phyloP scores from a whole-genome alignment of 1,140 invertebrate genomes.

The Ceratina japonica region DNA sequence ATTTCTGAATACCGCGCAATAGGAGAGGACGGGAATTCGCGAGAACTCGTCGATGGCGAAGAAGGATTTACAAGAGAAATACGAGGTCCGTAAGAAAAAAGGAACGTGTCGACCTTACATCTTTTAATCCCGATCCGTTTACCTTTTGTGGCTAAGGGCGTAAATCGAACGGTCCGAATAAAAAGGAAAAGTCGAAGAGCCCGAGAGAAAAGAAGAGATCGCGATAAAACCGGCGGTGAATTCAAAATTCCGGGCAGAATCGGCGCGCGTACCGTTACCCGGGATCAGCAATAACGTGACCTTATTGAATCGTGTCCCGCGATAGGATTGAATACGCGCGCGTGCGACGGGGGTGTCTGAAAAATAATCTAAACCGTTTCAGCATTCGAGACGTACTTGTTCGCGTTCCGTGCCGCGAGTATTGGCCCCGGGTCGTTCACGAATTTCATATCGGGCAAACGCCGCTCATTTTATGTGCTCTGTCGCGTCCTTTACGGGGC shows the following conservation, averaged over 20 bases:
- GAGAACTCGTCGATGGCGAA: not conserved
- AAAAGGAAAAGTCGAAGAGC: not conserved
- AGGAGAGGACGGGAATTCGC: not conserved
- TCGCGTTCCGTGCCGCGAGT: not conserved
- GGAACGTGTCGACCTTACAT: not conserved
- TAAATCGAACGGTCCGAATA: conserved; percentile 13
- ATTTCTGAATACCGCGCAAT: too few relatives aligned
- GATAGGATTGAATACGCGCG: conserved; percentile 52
- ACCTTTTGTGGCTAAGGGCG: not conserved
- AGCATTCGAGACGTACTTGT: not conserved
- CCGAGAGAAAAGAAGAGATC: conserved; percentile 1
- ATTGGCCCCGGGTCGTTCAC: conserved; percentile 20
- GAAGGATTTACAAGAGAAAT: conserved; percentile 18
- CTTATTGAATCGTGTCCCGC: conserved; percentile 67
- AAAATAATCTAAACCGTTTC: conserved; percentile 62
- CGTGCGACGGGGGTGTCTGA: conserved; percentile 18
- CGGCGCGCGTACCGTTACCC: conserved; percentile 54
- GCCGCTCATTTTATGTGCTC: conserved; percentile 15
- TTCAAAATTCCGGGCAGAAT: conserved; percentile 63
- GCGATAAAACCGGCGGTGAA: conserved; percentile 38
- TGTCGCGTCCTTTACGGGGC: not conserved
- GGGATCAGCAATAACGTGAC: conserved; percentile 66
- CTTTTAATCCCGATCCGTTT: conserved; percentile 14
- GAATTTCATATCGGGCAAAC: conserved; percentile 52
- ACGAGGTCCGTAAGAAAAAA: conserved; percentile 3